Base-by-base conservation (phyloP, 2,113 vertebrate species). In the Gallinago paraguaiae region DNA sequence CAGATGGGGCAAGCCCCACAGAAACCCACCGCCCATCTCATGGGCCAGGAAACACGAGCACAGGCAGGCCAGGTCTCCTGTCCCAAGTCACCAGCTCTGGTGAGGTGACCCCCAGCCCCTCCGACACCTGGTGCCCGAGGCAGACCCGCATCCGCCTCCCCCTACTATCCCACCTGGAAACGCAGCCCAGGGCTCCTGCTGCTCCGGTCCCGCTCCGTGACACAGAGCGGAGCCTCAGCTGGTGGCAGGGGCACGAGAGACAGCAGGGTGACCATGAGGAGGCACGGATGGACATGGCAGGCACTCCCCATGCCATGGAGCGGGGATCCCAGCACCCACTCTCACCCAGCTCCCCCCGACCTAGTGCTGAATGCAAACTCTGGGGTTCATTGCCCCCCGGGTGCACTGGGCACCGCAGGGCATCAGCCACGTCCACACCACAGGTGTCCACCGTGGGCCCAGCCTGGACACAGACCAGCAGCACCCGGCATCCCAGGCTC, bases 301-400 rank as follows among this genome's bases (percentile, higher is more conserved):
- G 22, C 0, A 0, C 12, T 65, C 22, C 10, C 13, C 46, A 28
- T 0, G 0, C 45, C 50, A 4, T 0, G 2, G 25, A 91, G 13
- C 1, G 0, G 60, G 24, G 45, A 70, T 37, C 22, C 18, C 64
- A n/a, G 17, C 39, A 46, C n/a, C 54, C 10, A 0, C 7, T 4
- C 45, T 74, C 60, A 16, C 16, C 22, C 54, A 61, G 56, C 33
- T 41, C 31, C 16, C 14, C 23, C 4, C 2, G 8, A 7, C 17
- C 4, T 3, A 33, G n/a, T 12, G 31, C 11, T 51, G 59, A 54
- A 30, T 2, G 2, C 0, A 3, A 82, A 31, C 24, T 48, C 18
- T 19, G 25, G 39, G n/a, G 56, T 33, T 51, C 6, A 2, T 18
- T 1, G 0, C 10, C 37, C 1, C 60, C 37, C 0, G 2, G 60